These are phyloP conservation scores for Mongoloraphidia duomilia DNA, from an alignment of 2,888 invertebrate genomes.

Conservation along the genomic window DNA sequence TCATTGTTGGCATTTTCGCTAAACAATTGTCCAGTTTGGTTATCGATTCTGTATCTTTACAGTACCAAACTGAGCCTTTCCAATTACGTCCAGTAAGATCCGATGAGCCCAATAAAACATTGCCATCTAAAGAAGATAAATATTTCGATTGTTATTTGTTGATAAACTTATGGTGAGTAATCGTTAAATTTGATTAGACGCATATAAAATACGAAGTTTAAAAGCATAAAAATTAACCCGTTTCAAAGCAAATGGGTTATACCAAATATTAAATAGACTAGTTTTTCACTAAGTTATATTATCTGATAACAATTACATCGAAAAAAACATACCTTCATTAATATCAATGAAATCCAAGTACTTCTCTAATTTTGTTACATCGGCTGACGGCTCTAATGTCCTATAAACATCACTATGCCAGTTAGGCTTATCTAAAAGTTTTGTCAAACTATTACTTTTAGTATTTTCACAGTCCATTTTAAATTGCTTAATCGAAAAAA, in stretches of 20 bases:
- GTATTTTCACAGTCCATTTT: not conserved
- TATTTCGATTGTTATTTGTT: no score
- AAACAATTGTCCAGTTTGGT: constrained; percentile 24
- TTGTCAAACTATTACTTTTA: not conserved
- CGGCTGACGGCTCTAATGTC: not conserved
- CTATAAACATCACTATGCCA: constrained; percentile 3
- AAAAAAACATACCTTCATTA: not conserved
- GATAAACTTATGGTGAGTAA: no score
- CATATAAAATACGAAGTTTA: no score
- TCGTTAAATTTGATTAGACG: no score
- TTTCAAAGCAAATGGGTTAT: no score
- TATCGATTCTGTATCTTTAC: constrained; percentile 27
- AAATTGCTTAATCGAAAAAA: not conserved
- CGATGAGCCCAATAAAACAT: constrained; percentile 40
- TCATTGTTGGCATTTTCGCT: constrained; percentile 10
- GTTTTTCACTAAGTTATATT: not conserved
- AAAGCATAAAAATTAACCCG: no score
- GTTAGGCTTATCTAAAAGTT: not conserved
- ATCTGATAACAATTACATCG: no score
- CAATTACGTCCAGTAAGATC: constrained; percentile 44
- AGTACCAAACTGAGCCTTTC: constrained; percentile 44
- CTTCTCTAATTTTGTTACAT: constrained; percentile 1
- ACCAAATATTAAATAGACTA: not conserved
- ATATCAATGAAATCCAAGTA: constrained; percentile 3
- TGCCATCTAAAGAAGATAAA: constrained; percentile 30